Base-by-base conservation (phyloP, 1,140 invertebrate species). In the Ips typographus region DNA sequence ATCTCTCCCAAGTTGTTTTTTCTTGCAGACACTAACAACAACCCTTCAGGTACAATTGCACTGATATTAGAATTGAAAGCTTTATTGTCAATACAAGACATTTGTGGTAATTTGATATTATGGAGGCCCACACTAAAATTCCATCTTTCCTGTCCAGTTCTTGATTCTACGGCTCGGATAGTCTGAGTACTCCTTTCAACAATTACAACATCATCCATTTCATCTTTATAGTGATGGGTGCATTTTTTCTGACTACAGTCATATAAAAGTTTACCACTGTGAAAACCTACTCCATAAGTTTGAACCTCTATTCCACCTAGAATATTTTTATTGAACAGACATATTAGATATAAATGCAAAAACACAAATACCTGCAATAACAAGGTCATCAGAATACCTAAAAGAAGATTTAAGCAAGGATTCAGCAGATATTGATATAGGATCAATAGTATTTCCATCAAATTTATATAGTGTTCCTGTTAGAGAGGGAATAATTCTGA, bases 101-200 rank as follows among this genome's bases (percentile, higher is more conserved):
- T 77, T 77, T 77, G 77, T 1, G 79, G 73, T n/a, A 94, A 75
- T 55, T 88, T 87, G 43, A 96, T 73, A 72, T 95, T 89, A 82
- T 95, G 91, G 70, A 93, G 89, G 1, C 91, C 94, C 41, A 98
- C 94, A 80, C 93, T 96, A 77, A 96, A 98, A 83, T 98, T 97
- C 95, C 95, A 98, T 76, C 93, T 93, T 84, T 98, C 95, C 56
- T 81, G 77, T 5, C 95, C 95, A 42, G 87, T 88, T 42, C 88
- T 83, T 1, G 93, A 89, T 79, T 97, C 94, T 37, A 95, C 84
- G 41, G 94, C 94, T 67, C 95, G 81, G 5, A 98, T 90, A 60
- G 90, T 95, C 80, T 94, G 92, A 52, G 93, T 93, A 72, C 89
- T 88, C 40, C 93, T 84, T 74, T 90, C 87, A 44, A 97, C 80